Base-by-base conservation (phyloP, 2,113 vertebrate genomes). In the Trogon surrucura region DNA sequence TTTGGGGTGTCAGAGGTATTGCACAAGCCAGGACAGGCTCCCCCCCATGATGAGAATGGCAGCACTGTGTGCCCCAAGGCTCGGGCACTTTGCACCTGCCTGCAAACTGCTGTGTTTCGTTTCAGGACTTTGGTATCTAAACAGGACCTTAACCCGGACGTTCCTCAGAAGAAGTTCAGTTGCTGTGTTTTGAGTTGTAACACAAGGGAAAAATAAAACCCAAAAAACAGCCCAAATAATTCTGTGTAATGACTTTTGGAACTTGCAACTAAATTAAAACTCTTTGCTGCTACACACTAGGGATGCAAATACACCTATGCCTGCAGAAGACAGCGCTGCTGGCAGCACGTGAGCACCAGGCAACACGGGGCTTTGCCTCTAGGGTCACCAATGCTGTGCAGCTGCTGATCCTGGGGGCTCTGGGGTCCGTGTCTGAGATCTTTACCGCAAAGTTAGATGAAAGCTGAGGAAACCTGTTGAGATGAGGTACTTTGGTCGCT, bases 21-120 rank as follows among this genome's bases (percentile, higher is more conserved):
- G 45, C 50, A n/a, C 8, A 22, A 22, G 18, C 18, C 44, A 50
- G 57, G 70, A n/a, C 6, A 41, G 25, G 29, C 4, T 80, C 5
- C 8, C 19, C 19, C 16, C 6, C 2, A 3, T 0, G 1, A 3
- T 19, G 26, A 12, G 38, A 67, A 20, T 4, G 6, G 23, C 20
- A 60, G 18, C 14, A 2, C 22, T 26, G 32, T 41, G 34, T 44
- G 34, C 16, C n/a, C 26, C 27, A 20, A n/a, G 22, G 21, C 25
- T 50, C 1, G 0, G 14, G 38, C 16, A 41, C n/a, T 64, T 81
- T 22, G 25, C 4, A n/a, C 20, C 22, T 67, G 6, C 27, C 47
- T 73, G 41, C 20, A 45, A 54, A 69, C 10, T 5, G 26, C 12
- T 47, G 9, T 3, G 7, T 34, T 78, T 60, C 6, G 8, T 16